Evolutionary conservation across 2,888 invertebrate genomes (phyloP), one percentile per base, ranked within the genome.

Genomic region (Scaptomyza flava): DNA sequence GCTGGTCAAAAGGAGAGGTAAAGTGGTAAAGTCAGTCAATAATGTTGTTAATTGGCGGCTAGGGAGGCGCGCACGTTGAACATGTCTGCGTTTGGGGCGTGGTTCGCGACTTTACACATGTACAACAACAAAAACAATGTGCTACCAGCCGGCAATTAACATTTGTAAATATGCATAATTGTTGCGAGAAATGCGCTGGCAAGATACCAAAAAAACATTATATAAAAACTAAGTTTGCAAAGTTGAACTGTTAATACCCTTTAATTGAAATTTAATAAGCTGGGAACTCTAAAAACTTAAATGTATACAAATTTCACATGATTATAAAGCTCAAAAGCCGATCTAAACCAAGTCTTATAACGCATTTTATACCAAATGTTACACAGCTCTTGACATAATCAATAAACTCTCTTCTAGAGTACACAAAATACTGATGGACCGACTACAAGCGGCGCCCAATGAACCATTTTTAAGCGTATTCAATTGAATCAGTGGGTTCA

Each of bases 131-230:
- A 79, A 74, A 81, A 77, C 81, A 74, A 72, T 74, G 70, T 42
- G 43, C 34, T 73, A 65, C 73, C 75, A 78, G 72, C n/a, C 51
- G 77, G 71, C 84, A 87, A 84, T 84, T 84, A 84, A 84, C 87
- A 81, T 87, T 84, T 80, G 87, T 79, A 87, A 85, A 84, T 87
- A 85, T 84, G 82, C 84, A 84, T 87, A 85, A 87, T 80, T 82
- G 82, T 72, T 70, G 71, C 48, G 53, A 68, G 64, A 73, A 73
- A 80, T 68, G 78, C 48, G 60, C 31, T 36, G 51, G 46, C 50
- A 27, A 27, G 38, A 48, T 41, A 31, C 47, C 14, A n/a, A 14
- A 38, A 31, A 53, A 53, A 41, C 11, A 64, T 12, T n/a, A 47
- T 46, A 9, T 36, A 12, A 33, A 12, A 6, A 0, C 11, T 2